These are phyloP conservation scores for Vulpes lagopus DNA, from an alignment of 2,113 vertebrate species.

Conservation along the genomic window DNA sequence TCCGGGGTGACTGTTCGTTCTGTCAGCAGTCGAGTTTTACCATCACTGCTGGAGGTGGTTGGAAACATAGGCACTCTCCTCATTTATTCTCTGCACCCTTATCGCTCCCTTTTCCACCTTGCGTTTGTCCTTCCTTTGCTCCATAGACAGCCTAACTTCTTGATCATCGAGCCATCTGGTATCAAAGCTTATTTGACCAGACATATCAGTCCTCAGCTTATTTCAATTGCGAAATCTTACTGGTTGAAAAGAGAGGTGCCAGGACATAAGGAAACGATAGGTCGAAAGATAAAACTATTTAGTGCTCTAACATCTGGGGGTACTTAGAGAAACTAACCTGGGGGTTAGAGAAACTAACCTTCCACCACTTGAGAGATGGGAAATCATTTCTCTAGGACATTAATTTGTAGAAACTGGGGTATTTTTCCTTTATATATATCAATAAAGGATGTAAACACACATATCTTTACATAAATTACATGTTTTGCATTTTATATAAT, in stretches of 20 bases:
- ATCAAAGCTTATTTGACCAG: neutral
- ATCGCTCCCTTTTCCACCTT: neutral
- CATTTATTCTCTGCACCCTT: neutral
- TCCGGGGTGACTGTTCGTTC: neutral
- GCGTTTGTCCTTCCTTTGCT: neutral
- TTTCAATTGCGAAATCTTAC: neutral
- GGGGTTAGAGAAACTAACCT: neutral
- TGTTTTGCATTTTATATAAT: neutral
- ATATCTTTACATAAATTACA: neutral
- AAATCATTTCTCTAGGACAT: neutral
- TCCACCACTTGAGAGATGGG: neutral
- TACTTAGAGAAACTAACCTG: neutral
- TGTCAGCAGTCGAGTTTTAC: neutral
- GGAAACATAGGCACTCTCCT: neutral
- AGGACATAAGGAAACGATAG: neutral
- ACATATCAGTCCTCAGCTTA: neutral
- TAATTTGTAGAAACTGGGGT: slow-evolving; percentile 25
- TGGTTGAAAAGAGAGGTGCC: neutral
- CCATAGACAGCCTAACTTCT: neutral
- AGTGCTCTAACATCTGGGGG: neutral
- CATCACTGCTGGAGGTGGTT: neutral
- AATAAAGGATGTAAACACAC: neutral
- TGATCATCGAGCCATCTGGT: neutral
- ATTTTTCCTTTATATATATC: neutral
- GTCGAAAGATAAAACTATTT: neutral